Evolutionary conservation across 2,888 invertebrate genomes (phyloP), one percentile per base, ranked within the genome.

Genomic region (Steinernema scapterisci): DNA sequence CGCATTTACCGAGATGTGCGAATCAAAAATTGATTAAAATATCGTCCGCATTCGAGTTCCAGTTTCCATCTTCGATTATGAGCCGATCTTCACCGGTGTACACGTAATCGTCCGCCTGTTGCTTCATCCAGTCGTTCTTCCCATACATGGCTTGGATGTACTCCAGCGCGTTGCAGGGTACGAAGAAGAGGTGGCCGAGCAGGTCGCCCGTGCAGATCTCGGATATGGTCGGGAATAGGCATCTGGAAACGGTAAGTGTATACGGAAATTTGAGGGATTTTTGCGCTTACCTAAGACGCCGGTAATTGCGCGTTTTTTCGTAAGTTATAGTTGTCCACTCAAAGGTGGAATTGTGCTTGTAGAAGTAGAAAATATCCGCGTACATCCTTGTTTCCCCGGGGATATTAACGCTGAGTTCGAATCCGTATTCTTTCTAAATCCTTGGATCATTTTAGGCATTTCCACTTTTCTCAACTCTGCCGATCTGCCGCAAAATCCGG

Each of bases 381-480:
- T 54, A 54, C 54, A 54, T 23, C 21, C 5, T 19, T 13, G 11
- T 19, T 5, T 54, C 25, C 5, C 23, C 25, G 5, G 54, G 54
- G 1, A 54, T 19, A 1, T 3, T 19, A 2, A 54, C 54, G 13
- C 19, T 23, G 25, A 23, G 23, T 25, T 54, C 54, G 13, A 23
- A 25, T 23, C 23, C 54, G 25, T 54, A 54, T 21, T 54, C 54
- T 25, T 54, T 54, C 54, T 54, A 23, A 54, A 54, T 54, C 13
- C 13, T 48, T 16, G 21, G 1, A 21, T 54, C 13, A 23, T 5
- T 25, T 19, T 54, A 25, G 25, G 13, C n/a, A n/a, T n/a, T n/a
- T n/a, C n/a, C n/a, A n/a, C n/a, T n/a, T n/a, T n/a, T n/a, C 9
- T 19, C 51, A 13, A 51, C 25, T 23, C 25, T 54, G 16, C 54